phyloP scores from a whole-genome alignment of 1,140 invertebrate species.

The Ooceraea biroi region DNA sequence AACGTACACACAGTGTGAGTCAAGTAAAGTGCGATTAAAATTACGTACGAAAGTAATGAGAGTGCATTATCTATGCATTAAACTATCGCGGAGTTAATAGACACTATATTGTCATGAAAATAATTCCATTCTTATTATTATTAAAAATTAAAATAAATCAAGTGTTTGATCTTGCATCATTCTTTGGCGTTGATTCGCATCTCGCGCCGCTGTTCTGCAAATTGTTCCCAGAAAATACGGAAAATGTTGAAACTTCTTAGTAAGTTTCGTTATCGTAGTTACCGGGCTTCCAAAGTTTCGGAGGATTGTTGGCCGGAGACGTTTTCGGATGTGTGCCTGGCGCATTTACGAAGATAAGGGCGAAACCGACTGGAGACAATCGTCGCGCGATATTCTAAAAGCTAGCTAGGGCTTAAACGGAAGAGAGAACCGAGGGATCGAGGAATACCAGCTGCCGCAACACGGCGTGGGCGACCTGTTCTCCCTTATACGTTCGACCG shows the following conservation, averaged over 20 bases:
- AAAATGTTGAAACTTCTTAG: too few relatives aligned
- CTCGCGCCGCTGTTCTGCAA: neutral
- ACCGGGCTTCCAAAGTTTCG: neutral
- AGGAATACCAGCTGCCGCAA: conserved; percentile 61
- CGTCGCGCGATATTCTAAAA: neutral
- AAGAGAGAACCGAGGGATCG: conserved; percentile 32
- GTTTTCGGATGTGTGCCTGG: neutral
- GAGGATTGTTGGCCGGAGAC: neutral
- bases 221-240: too few relatives aligned
- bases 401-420: neutral
- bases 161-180: too few relatives aligned
- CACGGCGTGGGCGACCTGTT: conserved; percentile 71
- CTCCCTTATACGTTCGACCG: conserved; percentile 72
- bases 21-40: neutral
- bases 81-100: neutral
- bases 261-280: neutral
- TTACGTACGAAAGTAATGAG: neutral
- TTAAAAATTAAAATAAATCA: too few relatives aligned
- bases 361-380: neutral
- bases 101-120: neutral
- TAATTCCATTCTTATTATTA: neutral
- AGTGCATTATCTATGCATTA: neutral
- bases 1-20: neutral
- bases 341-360: neutral
- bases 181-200: neutral